A percentile compares a stretch with the other conserved stretches of the same genome.
phyloP scores from a whole-genome alignment of 2,797 vertebrate genomes.

The Masticophis lateralis region DNA sequence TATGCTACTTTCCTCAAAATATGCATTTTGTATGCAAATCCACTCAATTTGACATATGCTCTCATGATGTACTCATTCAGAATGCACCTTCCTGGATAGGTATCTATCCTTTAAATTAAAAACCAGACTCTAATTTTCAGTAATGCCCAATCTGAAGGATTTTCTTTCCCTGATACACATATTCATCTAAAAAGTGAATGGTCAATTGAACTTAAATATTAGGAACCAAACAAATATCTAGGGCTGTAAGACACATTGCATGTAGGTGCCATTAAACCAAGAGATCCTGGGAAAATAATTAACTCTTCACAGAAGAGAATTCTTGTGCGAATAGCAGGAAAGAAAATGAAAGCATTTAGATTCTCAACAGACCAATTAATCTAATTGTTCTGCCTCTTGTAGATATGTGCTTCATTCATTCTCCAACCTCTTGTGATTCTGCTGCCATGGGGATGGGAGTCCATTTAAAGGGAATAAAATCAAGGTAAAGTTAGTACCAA shows the following conservation, averaged over 20 bases:
- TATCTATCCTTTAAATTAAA: neutral
- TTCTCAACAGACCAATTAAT: slow-evolving; percentile 32
- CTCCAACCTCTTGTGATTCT: slow-evolving; percentile 10
- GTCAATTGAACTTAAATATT: neutral
- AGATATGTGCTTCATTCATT: fast-evolving
- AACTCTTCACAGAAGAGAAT: neutral
- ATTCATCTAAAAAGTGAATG: neutral
- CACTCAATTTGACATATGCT: neutral
- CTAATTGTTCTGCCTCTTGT: slow-evolving; percentile 5
- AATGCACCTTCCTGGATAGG: neutral
- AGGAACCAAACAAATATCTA: neutral
- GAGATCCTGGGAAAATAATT: neutral
- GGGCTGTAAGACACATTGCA: neutral
- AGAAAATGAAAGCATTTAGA: neutral
- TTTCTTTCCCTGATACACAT: neutral
- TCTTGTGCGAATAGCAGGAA: neutral
- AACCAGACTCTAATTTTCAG: neutral
- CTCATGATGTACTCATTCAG: neutral
- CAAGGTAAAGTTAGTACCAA: slow-evolving; percentile 17
- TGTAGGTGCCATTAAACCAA: slow-evolving; percentile 6
- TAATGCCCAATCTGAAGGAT: neutral
- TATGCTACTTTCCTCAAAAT: neutral
- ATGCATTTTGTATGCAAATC: neutral
- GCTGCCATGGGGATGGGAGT: neutral
- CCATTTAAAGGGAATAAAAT: slow-evolving; percentile 18